Percentiles rank a stretch among this genome's conserved stretches.
phyloP scores from a whole-genome alignment of 2,113 vertebrate species.

The Cygnus atratus region DNA sequence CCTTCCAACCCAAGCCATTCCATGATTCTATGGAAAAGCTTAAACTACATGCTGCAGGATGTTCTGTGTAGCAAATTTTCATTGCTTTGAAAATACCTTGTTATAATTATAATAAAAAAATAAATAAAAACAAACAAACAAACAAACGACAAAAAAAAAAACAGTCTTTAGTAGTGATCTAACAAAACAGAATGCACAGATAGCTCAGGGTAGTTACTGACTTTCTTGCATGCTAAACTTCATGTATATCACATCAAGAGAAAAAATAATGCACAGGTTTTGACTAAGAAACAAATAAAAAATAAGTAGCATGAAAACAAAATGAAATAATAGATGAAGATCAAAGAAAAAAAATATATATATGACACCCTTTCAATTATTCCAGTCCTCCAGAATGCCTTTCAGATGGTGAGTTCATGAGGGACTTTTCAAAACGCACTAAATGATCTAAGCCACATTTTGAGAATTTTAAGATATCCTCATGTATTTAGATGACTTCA shows the following conservation, averaged over 20 bases:
- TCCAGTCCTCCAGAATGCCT: background rate
- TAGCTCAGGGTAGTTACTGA: background rate
- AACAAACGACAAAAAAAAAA: too few relatives aligned
- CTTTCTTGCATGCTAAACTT: background rate
- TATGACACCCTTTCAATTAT: background rate
- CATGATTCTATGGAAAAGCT: background rate
- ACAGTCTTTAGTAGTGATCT: background rate
- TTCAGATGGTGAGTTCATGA: background rate
- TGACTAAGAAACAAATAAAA: background rate
- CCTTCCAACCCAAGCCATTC: too few relatives aligned
- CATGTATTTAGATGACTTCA: constrained; percentile 35
- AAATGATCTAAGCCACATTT: constrained; percentile 17
- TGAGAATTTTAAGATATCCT: constrained; percentile 1
- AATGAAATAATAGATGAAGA: background rate
- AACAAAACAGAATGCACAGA: background rate
- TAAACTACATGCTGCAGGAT: background rate
- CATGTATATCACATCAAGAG: background rate
- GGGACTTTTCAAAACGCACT: background rate
- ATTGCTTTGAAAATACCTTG: background rate
- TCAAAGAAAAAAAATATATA: rapidly evolving
- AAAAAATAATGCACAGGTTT: background rate
- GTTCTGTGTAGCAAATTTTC: background rate
- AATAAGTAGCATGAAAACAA: background rate
- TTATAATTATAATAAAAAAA: background rate
- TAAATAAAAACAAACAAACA: background rate